A percentile compares a stretch with the other conserved stretches of the same genome.
Evolutionary conservation across 2,888 invertebrate species (phyloP).

Genomic region (Drosophila tripunctata): DNA sequence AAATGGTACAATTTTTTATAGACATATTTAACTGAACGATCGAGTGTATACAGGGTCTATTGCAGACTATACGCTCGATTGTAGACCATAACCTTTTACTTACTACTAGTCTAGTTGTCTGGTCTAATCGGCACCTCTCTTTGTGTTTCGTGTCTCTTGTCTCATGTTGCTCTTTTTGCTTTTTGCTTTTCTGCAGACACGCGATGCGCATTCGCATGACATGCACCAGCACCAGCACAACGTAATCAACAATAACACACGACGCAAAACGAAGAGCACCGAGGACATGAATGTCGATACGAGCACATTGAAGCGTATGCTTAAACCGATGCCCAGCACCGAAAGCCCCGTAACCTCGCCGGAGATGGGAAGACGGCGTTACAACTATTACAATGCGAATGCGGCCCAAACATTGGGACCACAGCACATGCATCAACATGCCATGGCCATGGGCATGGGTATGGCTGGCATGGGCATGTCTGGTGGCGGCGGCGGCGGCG

Average conservation of each 20-base stretch:
- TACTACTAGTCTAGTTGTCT: too few species aligned
- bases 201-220: slow-evolving; percentile 89
- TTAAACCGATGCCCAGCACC: slow-evolving; percentile 96
- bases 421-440: slow-evolving; percentile 86
- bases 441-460: slow-evolving; percentile 49
- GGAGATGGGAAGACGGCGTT: slow-evolving; percentile 93
- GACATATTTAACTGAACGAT: too few species aligned
- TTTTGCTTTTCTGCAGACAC: slow-evolving; percentile 85
- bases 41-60: too few species aligned
- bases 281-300: slow-evolving; percentile 91
- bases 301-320: slow-evolving; percentile 94
- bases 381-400: slow-evolving; percentile 87
- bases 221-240: slow-evolving; percentile 89
- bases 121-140: slow-evolving; percentile 5
- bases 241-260: slow-evolving; percentile 90
- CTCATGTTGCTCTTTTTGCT: not conserved
- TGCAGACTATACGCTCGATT: too few species aligned
- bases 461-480: slow-evolving; percentile 65
- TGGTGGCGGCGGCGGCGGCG: slow-evolving; percentile 59
- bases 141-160: not conserved
- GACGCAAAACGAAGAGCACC: slow-evolving; percentile 94
- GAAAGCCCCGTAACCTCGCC: slow-evolving; percentile 96
- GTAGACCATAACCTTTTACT: too few species aligned
- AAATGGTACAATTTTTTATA: too few species aligned
- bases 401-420: slow-evolving; percentile 85